Evolutionary conservation across 2,797 vertebrate species (phyloP).

Genomic region (Phrynocephalus guinanensis): DNA sequence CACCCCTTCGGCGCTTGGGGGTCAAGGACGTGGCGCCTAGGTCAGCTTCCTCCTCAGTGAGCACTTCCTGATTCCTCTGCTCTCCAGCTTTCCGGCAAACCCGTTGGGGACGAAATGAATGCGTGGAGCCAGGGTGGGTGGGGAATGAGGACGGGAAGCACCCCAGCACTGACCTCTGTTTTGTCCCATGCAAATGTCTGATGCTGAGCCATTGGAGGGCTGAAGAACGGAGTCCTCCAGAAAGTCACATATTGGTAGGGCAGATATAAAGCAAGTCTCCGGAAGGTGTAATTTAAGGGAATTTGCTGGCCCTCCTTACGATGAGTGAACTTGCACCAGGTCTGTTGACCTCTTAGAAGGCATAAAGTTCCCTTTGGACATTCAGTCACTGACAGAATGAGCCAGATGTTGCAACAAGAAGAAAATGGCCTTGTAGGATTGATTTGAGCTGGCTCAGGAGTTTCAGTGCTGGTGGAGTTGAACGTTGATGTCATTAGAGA

Average conservation of each 20-base stretch:
- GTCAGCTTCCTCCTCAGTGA: neutral
- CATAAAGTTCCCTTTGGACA: neutral
- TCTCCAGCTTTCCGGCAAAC: neutral
- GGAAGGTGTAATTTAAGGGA: neutral
- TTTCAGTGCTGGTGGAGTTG: neutral
- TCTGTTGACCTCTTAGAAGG: neutral
- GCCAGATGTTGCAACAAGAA: neutral
- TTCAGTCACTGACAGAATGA: neutral
- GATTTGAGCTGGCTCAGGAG: neutral
- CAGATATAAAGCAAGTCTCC: neutral
- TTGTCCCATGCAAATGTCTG: too few relatives aligned
- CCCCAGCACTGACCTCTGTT: too few relatives aligned
- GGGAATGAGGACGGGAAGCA: too few relatives aligned
- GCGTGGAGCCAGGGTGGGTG: too few relatives aligned
- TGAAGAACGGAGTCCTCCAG: too few relatives aligned
- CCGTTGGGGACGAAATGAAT: too few relatives aligned
- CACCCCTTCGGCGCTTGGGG: too few relatives aligned
- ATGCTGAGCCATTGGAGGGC: too few relatives aligned
- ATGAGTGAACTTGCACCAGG: neutral
- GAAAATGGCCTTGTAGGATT: neutral
- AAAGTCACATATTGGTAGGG: too few relatives aligned
- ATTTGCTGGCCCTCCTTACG: neutral
- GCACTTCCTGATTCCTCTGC: neutral
- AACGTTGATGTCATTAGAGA: too few relatives aligned
- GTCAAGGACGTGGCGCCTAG: too few relatives aligned